Evolutionary conservation across 1,140 invertebrate species (phyloP).

Genomic region (Zelostemma sp.): DNA sequence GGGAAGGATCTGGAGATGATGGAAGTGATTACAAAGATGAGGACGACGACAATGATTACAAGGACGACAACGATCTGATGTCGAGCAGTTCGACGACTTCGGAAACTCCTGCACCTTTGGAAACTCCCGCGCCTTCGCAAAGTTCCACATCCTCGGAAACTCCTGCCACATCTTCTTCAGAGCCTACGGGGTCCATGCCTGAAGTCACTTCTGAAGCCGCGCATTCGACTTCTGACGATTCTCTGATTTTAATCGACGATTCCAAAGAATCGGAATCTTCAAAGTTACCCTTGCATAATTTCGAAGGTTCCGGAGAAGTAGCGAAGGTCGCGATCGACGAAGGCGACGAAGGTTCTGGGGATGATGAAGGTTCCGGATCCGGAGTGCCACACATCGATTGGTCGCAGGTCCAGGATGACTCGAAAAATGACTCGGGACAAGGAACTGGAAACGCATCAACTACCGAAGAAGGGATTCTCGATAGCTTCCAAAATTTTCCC

Average conservation of each 20-base stretch:
- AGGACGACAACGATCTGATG: conserved; percentile 2
- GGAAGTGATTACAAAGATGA: conserved; percentile 7
- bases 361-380: conserved; percentile 56
- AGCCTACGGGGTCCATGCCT: conserved; percentile 7
- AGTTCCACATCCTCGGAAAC: background rate
- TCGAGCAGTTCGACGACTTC: background rate
- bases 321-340: conserved; percentile 28
- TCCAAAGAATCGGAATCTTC: conserved; percentile 9
- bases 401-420: conserved; percentile 41
- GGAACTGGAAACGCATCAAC: background rate
- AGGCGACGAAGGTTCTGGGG: conserved; percentile 59
- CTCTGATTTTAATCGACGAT: background rate
- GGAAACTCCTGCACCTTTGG: conserved; percentile 5
- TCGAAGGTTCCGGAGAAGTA: conserved; percentile 54
- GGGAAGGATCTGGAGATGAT: conserved; percentile 38
- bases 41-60: conserved; percentile 23
- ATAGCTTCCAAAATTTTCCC: conserved; percentile 4
- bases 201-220: background rate
- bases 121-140: conserved; percentile 11
- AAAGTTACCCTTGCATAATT: background rate
- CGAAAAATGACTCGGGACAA: conserved; percentile 13
- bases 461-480: conserved; percentile 9
- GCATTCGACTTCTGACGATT: too few relatives aligned
- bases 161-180: background rate
- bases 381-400: conserved; percentile 42